Conservation (phyloP, 2,888 invertebrate genomes). For the Drosophila mayaguana region DNA sequence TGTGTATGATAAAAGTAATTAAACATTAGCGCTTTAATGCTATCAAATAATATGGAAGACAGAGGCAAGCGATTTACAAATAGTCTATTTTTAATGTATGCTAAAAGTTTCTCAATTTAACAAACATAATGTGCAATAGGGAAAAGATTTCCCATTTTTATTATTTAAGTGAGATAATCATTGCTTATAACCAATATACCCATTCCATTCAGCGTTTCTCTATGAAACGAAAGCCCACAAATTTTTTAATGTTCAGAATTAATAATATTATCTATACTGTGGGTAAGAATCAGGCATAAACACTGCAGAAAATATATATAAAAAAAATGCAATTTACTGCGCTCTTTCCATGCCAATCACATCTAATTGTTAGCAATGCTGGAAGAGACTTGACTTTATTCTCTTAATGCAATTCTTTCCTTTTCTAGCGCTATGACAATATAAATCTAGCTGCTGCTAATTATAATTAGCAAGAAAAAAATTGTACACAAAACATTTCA, state of each 20-base stretch:
- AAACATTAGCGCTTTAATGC: neutral
- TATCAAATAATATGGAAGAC: neutral
- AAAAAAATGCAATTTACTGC: too few species aligned
- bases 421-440: neutral
- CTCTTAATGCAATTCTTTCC: neutral
- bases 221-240: too few species aligned
- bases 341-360: neutral
- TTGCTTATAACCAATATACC: too few species aligned
- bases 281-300: too few species aligned
- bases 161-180: too few species aligned
- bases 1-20: conserved; percentile 6
- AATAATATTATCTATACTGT: too few species aligned
- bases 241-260: too few species aligned
- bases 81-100: neutral
- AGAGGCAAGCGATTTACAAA: neutral
- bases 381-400: neutral
- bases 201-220: too few species aligned
- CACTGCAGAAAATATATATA: too few species aligned
- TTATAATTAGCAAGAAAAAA: conserved; percentile 34
- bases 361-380: neutral
- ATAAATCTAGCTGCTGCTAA: conserved; percentile 6
- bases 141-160: too few species aligned
- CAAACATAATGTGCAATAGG: too few species aligned
- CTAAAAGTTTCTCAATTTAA: too few species aligned
- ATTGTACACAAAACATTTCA: conserved; percentile 18